Percentiles rank a stretch among this genome's conserved stretches.
These are phyloP conservation scores for Saguinus imperator DNA, from an alignment of 2,113 vertebrate species.

Conservation along the genomic window DNA sequence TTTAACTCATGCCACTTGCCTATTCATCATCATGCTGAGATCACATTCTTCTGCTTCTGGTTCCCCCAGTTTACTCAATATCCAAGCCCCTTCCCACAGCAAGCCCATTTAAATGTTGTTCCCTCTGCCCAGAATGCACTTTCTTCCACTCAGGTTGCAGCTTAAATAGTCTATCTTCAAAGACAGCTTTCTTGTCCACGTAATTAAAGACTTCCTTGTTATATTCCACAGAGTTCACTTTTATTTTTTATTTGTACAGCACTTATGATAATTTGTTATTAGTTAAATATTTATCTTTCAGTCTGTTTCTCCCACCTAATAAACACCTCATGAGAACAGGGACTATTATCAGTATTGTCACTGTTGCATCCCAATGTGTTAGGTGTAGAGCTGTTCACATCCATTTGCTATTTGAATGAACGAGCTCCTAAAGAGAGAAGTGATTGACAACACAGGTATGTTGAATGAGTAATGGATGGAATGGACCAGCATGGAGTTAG, in stretches of 20 bases:
- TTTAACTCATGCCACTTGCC: neutral
- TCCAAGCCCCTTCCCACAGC: neutral
- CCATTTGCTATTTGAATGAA: neutral
- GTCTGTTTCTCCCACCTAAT: neutral
- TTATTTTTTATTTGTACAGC: neutral
- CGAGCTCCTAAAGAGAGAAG: neutral
- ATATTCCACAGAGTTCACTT: neutral
- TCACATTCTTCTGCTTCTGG: neutral
- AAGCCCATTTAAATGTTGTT: neutral
- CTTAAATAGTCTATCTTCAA: neutral
- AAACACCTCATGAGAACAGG: neutral
- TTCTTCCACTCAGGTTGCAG: neutral
- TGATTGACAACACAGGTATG: neutral
- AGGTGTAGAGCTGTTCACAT: too few relatives aligned
- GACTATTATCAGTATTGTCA: neutral
- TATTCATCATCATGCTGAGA: accelerated
- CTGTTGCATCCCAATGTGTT: too few relatives aligned
- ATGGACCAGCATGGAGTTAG: neutral
- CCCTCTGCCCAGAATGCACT: neutral
- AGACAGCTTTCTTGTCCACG: neutral
- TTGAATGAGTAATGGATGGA: neutral
- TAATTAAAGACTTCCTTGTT: neutral
- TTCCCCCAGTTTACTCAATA: neutral
- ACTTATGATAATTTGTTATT: neutral
- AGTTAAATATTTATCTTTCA: neutral